phyloP scores from a whole-genome alignment of 2,888 invertebrate genomes.

The Temnothorax unifasciatus region DNA sequence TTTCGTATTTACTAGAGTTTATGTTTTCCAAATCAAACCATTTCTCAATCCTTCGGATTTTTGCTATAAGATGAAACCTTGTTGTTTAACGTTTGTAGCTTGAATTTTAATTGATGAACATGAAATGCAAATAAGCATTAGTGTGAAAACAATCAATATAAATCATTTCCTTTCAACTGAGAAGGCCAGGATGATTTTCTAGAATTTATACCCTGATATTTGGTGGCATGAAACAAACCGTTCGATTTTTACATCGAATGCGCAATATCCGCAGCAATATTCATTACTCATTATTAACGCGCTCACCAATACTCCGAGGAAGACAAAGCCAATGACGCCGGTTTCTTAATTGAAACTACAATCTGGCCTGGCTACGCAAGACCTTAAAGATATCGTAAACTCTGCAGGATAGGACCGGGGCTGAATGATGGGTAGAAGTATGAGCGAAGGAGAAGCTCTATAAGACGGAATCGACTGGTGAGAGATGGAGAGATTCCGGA shows the following conservation, averaged over 20 bases:
- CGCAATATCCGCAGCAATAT: conserved; percentile 6
- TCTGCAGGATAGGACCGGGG: conserved; percentile 48
- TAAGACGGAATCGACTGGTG: conserved; percentile 43
- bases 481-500: conserved; percentile 36
- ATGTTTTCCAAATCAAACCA: not conserved
- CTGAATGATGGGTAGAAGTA: conserved; percentile 60
- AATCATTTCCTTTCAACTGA: not conserved
- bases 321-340: conserved; percentile 45
- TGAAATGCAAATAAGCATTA: not conserved
- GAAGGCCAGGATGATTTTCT: not conserved
- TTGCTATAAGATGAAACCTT: not conserved
- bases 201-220: not conserved
- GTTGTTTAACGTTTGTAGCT: not conserved
- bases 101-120: not conserved
- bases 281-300: conserved; percentile 4
- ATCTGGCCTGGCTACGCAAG: conserved; percentile 51
- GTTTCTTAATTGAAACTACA: conserved; percentile 69
- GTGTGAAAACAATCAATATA: not conserved
- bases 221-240: not conserved
- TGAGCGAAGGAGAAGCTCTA: conserved; percentile 56
- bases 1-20: conserved; percentile 30
- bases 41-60: not conserved
- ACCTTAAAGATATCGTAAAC: conserved; percentile 68
- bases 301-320: conserved; percentile 59
- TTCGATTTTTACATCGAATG: not conserved